Percentiles rank a stretch among this genome's conserved stretches.
These are phyloP conservation scores for Xerus rutilus DNA, from an alignment of 2,797 vertebrate species.

Conservation along the genomic window DNA sequence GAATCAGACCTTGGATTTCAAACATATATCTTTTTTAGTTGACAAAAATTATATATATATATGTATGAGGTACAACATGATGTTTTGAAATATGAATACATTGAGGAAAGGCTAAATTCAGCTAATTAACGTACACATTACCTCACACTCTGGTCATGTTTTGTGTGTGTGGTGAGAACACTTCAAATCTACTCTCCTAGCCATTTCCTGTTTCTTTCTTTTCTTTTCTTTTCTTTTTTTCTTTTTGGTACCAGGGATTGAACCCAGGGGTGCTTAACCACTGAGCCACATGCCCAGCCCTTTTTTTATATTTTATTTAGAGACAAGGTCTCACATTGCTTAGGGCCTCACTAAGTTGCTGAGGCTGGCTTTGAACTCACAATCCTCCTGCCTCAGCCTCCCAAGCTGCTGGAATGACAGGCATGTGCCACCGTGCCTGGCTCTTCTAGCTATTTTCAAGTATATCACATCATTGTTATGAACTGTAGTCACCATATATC, in stretches of 20 bases:
- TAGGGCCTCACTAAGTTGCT: too few species aligned
- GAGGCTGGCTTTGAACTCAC: too few species aligned
- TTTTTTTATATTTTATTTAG: too few species aligned
- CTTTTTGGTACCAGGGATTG: too few species aligned
- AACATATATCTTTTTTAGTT: neutral
- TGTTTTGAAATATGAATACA: neutral
- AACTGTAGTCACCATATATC: neutral
- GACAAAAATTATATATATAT: neutral
- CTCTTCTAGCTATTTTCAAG: neutral
- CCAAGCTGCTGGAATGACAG: too few species aligned
- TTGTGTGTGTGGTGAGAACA: neutral
- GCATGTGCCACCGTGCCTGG: too few species aligned
- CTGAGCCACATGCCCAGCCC: too few species aligned
- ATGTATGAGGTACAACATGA: neutral
- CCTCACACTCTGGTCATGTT: neutral
- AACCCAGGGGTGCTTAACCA: too few species aligned
- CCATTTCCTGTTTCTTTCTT: neutral
- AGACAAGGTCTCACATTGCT: too few species aligned
- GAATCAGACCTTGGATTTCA: neutral
- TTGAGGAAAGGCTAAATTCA: neutral
- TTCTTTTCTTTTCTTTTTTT: too few species aligned
- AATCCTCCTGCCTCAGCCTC: too few species aligned
- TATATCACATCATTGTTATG: neutral
- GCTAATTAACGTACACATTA: neutral
- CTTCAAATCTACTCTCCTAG: neutral